phyloP scores from a whole-genome alignment of 2,888 invertebrate genomes.

The Heliconius erato region DNA sequence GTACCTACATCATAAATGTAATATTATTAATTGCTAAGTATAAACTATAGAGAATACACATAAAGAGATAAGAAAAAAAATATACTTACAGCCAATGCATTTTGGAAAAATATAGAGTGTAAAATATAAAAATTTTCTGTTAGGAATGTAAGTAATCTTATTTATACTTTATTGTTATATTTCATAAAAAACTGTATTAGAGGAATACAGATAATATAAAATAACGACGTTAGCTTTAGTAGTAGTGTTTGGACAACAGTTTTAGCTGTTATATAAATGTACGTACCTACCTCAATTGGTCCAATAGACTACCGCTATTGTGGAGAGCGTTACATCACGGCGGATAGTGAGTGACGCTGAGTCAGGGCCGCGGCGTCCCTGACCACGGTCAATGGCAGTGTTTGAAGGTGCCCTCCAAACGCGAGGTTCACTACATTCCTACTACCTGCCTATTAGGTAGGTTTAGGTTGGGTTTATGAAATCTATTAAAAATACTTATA shows the following conservation, averaged over 20 bases:
- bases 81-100: too few species aligned
- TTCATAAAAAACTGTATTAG: not conserved
- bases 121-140: too few species aligned
- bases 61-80: not conserved
- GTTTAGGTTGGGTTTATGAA: too few species aligned
- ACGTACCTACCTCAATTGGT: constrained; percentile 57
- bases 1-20: not conserved
- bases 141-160: too few species aligned
- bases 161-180: not conserved
- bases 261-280: constrained; percentile 31
- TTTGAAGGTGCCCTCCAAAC: constrained; percentile 78
- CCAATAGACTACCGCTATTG: constrained; percentile 51
- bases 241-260: not conserved
- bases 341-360: constrained; percentile 59
- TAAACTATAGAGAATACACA: not conserved
- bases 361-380: constrained; percentile 80
- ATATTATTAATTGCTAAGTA: constrained; percentile 4
- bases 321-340: constrained; percentile 54
- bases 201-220: constrained; percentile 1
- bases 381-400: constrained; percentile 84
- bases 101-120: too few species aligned
- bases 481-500: not conserved
- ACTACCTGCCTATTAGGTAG: constrained; percentile 16
- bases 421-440: constrained; percentile 47
- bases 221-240: not conserved